Evolutionary conservation across 1,140 invertebrate genomes (phyloP), one percentile per base, ranked within the genome.

Genomic region (Prorops nasuta): DNA sequence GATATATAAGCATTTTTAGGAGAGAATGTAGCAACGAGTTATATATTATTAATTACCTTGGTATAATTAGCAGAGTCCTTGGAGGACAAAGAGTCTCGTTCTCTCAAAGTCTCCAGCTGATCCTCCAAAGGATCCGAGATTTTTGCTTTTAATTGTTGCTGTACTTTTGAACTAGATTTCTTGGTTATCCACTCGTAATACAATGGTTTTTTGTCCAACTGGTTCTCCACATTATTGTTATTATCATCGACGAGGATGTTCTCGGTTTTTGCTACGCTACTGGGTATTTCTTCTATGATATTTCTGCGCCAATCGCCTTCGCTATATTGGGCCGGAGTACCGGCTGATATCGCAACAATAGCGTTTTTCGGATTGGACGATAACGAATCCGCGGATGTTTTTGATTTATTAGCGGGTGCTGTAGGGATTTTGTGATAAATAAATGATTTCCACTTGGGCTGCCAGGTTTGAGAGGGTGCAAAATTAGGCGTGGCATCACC

Each of bases 371-470:
- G 44, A 39, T 63, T 64, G 1, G 49, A 48, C 0, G 61, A 56
- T 1, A 52, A 48, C 0, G 58, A 64, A 12, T 72, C 69, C 0
- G 62, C 20, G 0, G 51, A 54, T 12, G 59, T 50, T 0, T 69
- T 69, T 0, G 65, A 44, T 17, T 70, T 71, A 0, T 58, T 58
- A 0, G 66, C 52, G 1, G 72, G 71, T 16, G 60, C 41, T 0
- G 64, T 55, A 0, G 72, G 72, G 0, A 76, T 67, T 32, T 66
- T 67, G 49, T 76, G 71, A 19, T 76, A 76, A 0, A 67, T 66
- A 43, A 76, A 76, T 39, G 74, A 70, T 34, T 72, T 72, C 70
- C 70, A 76, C 35, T 72, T 74, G 8, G 56, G 42, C 0, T 69
- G 63, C 67, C 67, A 71, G 12, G 59, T 64, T 0, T 58, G 55